A percentile compares a stretch with the other conserved stretches of the same genome.
phyloP scores from a whole-genome alignment of 1,140 invertebrate genomes.

The Drosophila ficusphila region DNA sequence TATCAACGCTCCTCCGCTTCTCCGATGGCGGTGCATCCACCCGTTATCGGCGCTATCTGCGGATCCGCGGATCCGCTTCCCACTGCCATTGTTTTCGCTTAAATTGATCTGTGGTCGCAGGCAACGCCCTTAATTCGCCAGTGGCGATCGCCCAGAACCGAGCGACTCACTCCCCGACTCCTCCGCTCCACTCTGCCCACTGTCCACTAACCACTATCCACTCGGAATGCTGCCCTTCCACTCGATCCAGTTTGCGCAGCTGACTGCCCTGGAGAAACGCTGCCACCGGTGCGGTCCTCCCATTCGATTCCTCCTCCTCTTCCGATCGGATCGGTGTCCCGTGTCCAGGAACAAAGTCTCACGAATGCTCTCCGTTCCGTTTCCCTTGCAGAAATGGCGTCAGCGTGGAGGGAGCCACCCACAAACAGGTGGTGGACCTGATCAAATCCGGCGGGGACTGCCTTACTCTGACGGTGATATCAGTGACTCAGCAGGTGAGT shows the following conservation, averaged over 20 bases:
- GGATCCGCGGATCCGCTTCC: too few species aligned
- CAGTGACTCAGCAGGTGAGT: constrained; percentile 90
- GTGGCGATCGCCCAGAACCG: constrained; percentile 1
- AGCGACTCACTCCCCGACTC: too few species aligned
- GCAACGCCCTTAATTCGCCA: constrained; percentile 4
- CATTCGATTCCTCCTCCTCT: too few species aligned
- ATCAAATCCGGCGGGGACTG: constrained; percentile 99
- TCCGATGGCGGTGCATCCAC: constrained; percentile 36
- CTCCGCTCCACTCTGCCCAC: too few species aligned
- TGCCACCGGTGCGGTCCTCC: constrained; percentile 49
- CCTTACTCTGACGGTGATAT: constrained; percentile 97
- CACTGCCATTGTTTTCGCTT: constrained; percentile 12
- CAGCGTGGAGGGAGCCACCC: constrained; percentile 99
- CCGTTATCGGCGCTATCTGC: constrained; percentile 16
- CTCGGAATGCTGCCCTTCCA: constrained; percentile 71
- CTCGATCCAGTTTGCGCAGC: constrained; percentile 62
- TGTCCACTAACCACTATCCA: too few species aligned
- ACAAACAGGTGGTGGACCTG: constrained; percentile 99
- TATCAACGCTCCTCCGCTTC: constrained; percentile 34
- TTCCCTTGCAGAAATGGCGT: constrained; percentile 96
- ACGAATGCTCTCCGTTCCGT: too few species aligned
- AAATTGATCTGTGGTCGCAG: constrained; percentile 19
- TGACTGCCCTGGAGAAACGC: constrained; percentile 55
- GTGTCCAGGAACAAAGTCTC: too few species aligned
- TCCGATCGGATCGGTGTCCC: too few species aligned